Conservation (phyloP, 2,797 vertebrate genomes). For the Protonibea diacanthus region DNA sequence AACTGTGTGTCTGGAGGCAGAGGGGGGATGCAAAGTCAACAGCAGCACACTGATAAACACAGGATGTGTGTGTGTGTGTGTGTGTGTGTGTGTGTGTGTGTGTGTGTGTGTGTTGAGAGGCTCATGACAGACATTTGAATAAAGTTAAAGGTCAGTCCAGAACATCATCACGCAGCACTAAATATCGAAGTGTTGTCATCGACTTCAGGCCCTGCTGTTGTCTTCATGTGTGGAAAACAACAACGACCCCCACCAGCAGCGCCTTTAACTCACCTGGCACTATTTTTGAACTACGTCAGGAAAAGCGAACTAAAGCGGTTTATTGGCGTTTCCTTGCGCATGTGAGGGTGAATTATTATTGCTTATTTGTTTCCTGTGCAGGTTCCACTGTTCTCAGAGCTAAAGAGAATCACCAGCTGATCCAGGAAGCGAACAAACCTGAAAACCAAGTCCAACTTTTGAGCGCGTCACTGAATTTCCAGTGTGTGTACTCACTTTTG, state of each 20-base stretch:
- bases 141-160: too few relatives aligned
- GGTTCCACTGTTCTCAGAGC: not conserved
- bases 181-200: too few relatives aligned
- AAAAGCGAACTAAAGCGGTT: accelerated
- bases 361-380: not conserved
- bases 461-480: accelerated
- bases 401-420: not conserved
- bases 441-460: not conserved
- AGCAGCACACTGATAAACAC: not conserved
- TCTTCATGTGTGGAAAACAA: not conserved
- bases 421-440: not conserved
- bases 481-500: conserved; percentile 74
- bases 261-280: not conserved
- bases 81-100: too few relatives aligned
- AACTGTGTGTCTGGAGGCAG: not conserved
- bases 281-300: not conserved
- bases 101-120: not conserved
- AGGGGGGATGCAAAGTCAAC: not conserved
- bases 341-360: accelerated
- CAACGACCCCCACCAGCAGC: not conserved
- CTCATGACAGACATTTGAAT: not conserved
- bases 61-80: not conserved
- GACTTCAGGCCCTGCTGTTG: not conserved
- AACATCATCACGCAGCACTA: not conserved
- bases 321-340: not conserved